These are phyloP conservation scores for Aix galericulata DNA, from an alignment of 2,113 vertebrate species.

Conservation along the genomic window DNA sequence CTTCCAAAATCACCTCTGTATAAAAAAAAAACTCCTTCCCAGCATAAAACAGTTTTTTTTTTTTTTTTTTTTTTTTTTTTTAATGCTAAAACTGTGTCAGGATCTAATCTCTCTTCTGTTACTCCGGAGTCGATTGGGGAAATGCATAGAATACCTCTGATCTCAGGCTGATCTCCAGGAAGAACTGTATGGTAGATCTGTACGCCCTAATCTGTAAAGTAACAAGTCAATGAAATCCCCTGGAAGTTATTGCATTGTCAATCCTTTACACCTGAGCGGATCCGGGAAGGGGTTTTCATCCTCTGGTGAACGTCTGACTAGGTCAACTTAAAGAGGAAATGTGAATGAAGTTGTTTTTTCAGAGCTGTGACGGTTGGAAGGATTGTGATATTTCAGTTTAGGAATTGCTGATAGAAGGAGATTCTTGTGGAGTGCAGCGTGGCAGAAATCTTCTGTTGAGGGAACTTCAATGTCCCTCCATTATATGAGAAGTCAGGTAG, in stretches of 20 bases:
- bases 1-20: neutral
- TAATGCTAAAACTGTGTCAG: neutral
- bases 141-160: neutral
- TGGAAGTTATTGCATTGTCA: conserved; percentile 33
- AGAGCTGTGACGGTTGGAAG: neutral
- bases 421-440: neutral
- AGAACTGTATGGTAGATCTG: neutral
- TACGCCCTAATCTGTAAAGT: neutral
- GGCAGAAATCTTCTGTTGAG: neutral
- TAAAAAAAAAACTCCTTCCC: neutral
- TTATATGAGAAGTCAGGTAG: neutral
- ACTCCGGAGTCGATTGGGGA: neutral
- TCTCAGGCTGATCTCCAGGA: neutral
- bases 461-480: neutral
- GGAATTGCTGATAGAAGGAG: neutral
- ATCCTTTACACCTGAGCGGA: conserved; percentile 35
- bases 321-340: conserved; percentile 20
- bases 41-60: neutral
- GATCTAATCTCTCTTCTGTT: neutral
- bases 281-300: conserved; percentile 25
- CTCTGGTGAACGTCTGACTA: conserved; percentile 13
- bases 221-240: conserved; percentile 27
- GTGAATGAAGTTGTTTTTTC: conserved; percentile 49
- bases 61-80: neutral
- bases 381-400: conserved; percentile 4